Base-by-base conservation (phyloP, 2,797 vertebrate genomes). In the Epinephelus malabaricus region DNA sequence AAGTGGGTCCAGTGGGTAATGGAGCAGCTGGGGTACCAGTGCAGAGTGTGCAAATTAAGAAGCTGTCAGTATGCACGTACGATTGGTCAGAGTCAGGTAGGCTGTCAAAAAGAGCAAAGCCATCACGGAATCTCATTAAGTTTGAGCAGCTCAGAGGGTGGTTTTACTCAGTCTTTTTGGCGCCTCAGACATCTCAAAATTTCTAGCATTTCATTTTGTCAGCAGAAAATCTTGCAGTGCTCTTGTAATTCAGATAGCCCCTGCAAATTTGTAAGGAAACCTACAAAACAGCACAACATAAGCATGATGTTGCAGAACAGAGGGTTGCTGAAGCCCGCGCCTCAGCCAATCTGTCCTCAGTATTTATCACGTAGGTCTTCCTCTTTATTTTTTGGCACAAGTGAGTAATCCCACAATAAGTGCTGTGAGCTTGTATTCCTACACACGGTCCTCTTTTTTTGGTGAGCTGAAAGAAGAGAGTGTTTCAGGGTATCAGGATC, bases 211-310 rank as follows among this genome's bases (percentile, higher is more conserved):
- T 90, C 63, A 73, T 64, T 86, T 67, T 38, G 80, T 86, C 82
- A 83, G 88, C 86, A 77, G 45, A 83, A 84, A 86, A 77, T 76
- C 61, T 34, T 85, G 88, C 86, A 85, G 60, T 18, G 78, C 69
- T 79, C 68, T 58, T 77, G 82, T 84, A 75, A 85, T 79, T 38
- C 23, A 50, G 79, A 88, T 79, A 69, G 53, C 60, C 54, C 56
- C 65, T 78, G 61, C 15, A 67, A 49, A 74, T 78, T 64, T 60
- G 6, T 76, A 51, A 68, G 79, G 56, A 77, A 76, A 67, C 19
- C 43, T 18, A 54, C 38, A 70, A 72, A 82, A 55, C 45, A 23
- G 55, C 71, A 78, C 46, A 62, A 66, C 79, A 46, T 12, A 18
- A 66, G 64, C 50, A 10, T 17, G 49, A 15, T 59, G 59, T 46